Conservation (phyloP, 2,797 vertebrate genomes). For the Pogoniulus pusillus region DNA sequence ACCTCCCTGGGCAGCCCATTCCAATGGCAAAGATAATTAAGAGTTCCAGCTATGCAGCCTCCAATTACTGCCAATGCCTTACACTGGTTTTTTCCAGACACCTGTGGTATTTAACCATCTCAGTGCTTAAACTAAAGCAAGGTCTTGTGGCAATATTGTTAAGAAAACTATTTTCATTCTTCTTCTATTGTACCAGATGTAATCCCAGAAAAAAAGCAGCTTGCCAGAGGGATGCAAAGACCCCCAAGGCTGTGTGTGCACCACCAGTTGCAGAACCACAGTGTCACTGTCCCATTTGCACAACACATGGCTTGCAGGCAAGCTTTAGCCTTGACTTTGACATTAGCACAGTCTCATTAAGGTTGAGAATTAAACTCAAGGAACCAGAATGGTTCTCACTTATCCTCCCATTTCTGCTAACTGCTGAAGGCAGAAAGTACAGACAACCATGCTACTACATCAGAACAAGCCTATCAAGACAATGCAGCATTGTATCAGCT, state of each 20-base stretch:
- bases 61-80: not conserved
- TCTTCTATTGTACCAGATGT: not conserved
- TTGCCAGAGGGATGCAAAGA: not conserved
- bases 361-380: not conserved
- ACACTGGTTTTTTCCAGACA: not conserved
- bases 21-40: too few species aligned
- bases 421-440: not conserved
- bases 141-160: not conserved
- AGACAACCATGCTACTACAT: not conserved
- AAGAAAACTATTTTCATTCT: not conserved
- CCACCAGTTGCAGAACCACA: not conserved
- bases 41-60: not conserved
- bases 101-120: too few species aligned
- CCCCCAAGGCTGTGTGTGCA: not conserved
- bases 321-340: not conserved
- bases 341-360: not conserved
- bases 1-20: too few species aligned
- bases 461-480: not conserved
- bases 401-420: not conserved
- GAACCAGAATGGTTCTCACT: not conserved
- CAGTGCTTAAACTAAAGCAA: not conserved
- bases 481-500: not conserved
- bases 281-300: not conserved
- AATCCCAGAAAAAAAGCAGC: not conserved
- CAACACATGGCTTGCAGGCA: fast-evolving